phyloP scores from a whole-genome alignment of 2,797 vertebrate genomes.

The Enteromius argenteus region DNA sequence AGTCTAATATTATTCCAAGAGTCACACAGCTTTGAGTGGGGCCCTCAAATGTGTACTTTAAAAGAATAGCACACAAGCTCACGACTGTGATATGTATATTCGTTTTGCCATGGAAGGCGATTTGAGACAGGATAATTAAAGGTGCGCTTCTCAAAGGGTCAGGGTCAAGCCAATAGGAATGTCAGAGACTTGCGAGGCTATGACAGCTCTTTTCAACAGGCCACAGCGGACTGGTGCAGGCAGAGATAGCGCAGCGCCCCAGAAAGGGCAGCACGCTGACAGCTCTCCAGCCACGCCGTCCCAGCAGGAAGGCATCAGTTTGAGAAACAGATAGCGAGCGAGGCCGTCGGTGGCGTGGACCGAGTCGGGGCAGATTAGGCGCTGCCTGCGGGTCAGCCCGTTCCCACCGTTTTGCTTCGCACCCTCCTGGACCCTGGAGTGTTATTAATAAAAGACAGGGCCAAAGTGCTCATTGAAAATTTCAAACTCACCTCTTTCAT shows the following conservation, averaged over 20 bases:
- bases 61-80: constrained; percentile 26
- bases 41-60: constrained; percentile 43
- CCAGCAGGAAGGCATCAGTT: constrained; percentile 96
- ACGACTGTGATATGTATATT: constrained; percentile 36
- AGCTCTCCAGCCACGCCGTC: constrained; percentile 92
- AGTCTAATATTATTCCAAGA: constrained; percentile 57
- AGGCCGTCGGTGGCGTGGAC: constrained; percentile 78
- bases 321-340: constrained; percentile 89
- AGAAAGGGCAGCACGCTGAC: constrained; percentile 84
- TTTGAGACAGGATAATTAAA: constrained; percentile 62
- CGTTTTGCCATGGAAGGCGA: constrained; percentile 45
- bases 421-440: constrained; percentile 81
- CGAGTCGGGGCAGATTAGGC: constrained; percentile 94
- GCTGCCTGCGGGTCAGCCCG: constrained; percentile 88
- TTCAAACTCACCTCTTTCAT: constrained; percentile 75
- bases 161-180: constrained; percentile 79
- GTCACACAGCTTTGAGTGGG: constrained; percentile 45
- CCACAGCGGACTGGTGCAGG: constrained; percentile 63
- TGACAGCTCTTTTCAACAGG: constrained; percentile 81
- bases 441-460: constrained; percentile 93
- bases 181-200: constrained; percentile 77
- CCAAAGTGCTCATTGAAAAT: constrained; percentile 88
- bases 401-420: constrained; percentile 88
- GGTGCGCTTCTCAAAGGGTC: constrained; percentile 63
- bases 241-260: constrained; percentile 68